Evolutionary conservation across 53 echinoderm and acorn worm species (phyloP).

Genomic region (Echinarachnius parma): DNA sequence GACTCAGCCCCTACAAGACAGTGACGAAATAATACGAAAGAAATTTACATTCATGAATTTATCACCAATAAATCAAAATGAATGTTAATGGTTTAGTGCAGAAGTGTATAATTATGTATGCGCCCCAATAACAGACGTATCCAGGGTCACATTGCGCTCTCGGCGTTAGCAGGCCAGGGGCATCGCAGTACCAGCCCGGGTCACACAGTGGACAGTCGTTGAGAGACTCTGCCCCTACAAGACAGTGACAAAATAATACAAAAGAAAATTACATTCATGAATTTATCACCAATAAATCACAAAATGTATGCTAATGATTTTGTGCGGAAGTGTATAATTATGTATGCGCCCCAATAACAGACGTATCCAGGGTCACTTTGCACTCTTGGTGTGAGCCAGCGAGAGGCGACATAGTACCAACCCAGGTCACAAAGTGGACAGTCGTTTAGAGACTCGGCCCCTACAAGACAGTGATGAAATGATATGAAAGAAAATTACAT

Average conservation of each 20-base stretch:
- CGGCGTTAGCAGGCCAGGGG: constrained; percentile 82
- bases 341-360: constrained; percentile 88
- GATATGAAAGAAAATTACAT: too few relatives aligned
- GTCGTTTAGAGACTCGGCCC: constrained; percentile 43
- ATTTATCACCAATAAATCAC: too few relatives aligned
- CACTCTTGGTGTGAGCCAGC: constrained; percentile 73
- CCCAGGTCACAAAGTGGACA: constrained; percentile 93
- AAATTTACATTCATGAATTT: too few relatives aligned
- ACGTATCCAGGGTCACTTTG: constrained; percentile 93
- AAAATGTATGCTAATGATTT: too few relatives aligned
- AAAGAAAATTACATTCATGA: too few relatives aligned
- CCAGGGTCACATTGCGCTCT: constrained; percentile 94
- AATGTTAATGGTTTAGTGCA: too few relatives aligned
- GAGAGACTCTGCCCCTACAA: constrained; percentile 39
- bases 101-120: too few relatives aligned
- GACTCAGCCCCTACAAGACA: constrained; percentile 25
- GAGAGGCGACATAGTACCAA: constrained; percentile 95
- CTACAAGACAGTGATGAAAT: constrained; percentile 10
- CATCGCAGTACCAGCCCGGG: constrained; percentile 98
- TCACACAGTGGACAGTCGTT: constrained; percentile 82
- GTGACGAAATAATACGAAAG: too few relatives aligned
- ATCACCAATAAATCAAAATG: too few relatives aligned
- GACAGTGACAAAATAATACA: too few relatives aligned
- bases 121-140: constrained; percentile 85
- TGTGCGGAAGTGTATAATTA: constrained; percentile 77